Conservation (phyloP, 2,888 invertebrate species). For the Netelia fuscicornis region DNA sequence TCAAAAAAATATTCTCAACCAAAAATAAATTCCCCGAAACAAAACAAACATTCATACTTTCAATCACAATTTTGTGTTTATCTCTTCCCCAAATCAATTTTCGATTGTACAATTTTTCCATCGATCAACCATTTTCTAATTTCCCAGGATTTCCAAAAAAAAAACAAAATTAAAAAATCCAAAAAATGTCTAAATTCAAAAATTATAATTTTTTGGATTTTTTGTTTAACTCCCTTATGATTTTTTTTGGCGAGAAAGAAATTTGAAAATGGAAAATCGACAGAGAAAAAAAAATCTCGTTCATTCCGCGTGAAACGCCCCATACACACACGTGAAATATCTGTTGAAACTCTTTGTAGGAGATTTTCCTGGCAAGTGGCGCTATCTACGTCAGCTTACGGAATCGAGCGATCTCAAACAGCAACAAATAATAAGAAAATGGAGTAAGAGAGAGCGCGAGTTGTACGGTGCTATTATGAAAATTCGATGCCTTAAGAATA, state of each 20-base stretch:
- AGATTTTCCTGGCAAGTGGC: constrained; percentile 80
- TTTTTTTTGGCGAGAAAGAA: constrained; percentile 3
- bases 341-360: constrained; percentile 79
- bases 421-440: constrained; percentile 82
- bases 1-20: background rate
- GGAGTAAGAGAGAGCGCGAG: constrained; percentile 79
- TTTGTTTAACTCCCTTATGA: background rate
- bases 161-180: background rate
- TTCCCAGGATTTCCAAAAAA: background rate
- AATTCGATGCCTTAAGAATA: constrained; percentile 67
- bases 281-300: constrained; percentile 26
- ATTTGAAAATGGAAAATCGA: background rate
- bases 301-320: constrained; percentile 14
- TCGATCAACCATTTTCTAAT: background rate
- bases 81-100: background rate
- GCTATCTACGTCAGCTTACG: constrained; percentile 79
- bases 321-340: constrained; percentile 17
- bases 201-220: background rate
- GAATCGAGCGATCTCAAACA: constrained; percentile 82
- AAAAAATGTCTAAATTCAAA: background rate
- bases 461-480: constrained; percentile 67
- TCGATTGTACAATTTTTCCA: background rate
- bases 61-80: background rate
- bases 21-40: background rate
- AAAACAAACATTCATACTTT: background rate